Evolutionary conservation across 1,140 invertebrate genomes (phyloP).

Genomic region (Drosophila oshimai): DNA sequence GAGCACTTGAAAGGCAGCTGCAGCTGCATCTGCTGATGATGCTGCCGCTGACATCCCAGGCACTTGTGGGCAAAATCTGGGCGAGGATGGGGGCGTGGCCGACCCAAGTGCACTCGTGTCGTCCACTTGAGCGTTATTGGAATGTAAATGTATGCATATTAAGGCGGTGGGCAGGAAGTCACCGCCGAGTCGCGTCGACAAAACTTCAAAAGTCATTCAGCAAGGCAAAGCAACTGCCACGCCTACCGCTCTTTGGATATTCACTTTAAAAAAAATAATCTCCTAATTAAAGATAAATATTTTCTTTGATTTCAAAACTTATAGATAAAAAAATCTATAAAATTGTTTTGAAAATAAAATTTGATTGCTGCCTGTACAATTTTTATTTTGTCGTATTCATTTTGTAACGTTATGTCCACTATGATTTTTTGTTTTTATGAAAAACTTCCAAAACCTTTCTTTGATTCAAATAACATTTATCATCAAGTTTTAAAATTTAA

Average conservation of each 20-base stretch:
- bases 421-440: no score
- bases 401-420: no score
- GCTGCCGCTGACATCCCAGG: conserved; percentile 69
- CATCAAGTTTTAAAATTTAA: no score
- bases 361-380: no score
- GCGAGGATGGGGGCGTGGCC: conserved; percentile 18
- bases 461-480: no score
- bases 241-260: background rate
- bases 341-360: no score
- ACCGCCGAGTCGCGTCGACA: conserved; percentile 45
- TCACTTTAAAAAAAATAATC: conserved; percentile 5
- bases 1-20: conserved; percentile 66
- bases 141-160: conserved; percentile 80
- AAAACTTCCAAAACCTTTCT: no score
- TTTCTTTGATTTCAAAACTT: background rate
- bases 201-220: conserved; percentile 78
- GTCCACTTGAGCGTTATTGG: conserved; percentile 79
- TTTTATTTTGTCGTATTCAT: no score
- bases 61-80: conserved; percentile 51
- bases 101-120: conserved; percentile 68
- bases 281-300: no score
- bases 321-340: background rate
- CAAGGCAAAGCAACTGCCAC: conserved; percentile 16
- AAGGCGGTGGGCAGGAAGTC: conserved; percentile 35
- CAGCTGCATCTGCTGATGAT: conserved; percentile 16